Evolutionary conservation across 2,888 invertebrate genomes (phyloP).

Genomic region (Hypomecis atomaria): DNA sequence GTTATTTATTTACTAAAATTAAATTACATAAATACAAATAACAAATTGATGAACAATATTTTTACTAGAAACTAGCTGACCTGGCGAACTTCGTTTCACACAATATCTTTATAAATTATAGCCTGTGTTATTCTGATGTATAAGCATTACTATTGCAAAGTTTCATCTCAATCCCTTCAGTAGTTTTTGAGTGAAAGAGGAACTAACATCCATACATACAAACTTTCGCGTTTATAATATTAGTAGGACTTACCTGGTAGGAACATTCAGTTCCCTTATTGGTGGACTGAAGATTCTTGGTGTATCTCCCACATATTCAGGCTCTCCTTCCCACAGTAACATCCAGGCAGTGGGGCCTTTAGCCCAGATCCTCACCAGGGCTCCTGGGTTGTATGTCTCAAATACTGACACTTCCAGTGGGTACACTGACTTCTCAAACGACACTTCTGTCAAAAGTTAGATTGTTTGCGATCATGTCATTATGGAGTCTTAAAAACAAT

Average conservation of each 20-base stretch:
- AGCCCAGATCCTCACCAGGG: slow-evolving; percentile 92
- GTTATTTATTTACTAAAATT: too few species aligned
- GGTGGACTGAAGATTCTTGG: slow-evolving; percentile 92
- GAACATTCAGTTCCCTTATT: slow-evolving; percentile 82
- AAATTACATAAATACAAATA: too few species aligned
- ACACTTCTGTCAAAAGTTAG: slow-evolving; percentile 82
- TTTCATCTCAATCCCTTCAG: too few species aligned
- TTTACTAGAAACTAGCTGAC: too few species aligned
- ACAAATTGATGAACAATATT: too few species aligned
- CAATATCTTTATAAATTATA: too few species aligned
- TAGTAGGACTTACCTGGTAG: slow-evolving; percentile 68
- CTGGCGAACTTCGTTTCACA: too few species aligned
- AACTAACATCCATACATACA: too few species aligned
- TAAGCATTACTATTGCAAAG: too few species aligned
- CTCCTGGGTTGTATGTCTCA: slow-evolving; percentile 95
- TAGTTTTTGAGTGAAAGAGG: too few species aligned
- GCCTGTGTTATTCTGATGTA: too few species aligned
- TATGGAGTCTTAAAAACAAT: not conserved
- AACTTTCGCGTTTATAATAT: too few species aligned
- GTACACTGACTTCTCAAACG: slow-evolving; percentile 87
- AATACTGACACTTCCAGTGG: slow-evolving; percentile 90
- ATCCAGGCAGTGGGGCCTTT: slow-evolving; percentile 85
- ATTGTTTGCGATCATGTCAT: slow-evolving; percentile 52
- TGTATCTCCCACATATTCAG: slow-evolving; percentile 84
- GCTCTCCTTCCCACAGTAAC: slow-evolving; percentile 90